Percentiles rank a stretch among this genome's conserved stretches.
Evolutionary conservation across 2,113 vertebrate genomes (phyloP).

Genomic region (Thryonomys swinderianus): DNA sequence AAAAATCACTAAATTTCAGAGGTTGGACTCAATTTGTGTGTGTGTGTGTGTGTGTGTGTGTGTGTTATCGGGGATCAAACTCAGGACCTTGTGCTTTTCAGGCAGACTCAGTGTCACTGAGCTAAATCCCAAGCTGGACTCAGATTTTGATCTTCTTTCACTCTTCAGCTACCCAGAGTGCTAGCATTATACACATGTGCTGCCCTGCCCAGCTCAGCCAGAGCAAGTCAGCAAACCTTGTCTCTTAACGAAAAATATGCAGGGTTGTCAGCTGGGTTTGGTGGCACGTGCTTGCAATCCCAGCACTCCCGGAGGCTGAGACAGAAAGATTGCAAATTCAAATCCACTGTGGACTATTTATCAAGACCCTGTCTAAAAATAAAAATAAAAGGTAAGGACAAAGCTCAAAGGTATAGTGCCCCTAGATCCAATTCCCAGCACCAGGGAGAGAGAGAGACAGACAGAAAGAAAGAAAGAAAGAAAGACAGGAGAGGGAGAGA

Average conservation of each 20-base stretch:
- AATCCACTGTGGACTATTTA: background rate
- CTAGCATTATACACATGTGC: background rate
- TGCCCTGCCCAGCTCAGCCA: background rate
- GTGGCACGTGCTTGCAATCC: background rate
- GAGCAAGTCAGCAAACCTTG: background rate
- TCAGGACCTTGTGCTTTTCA: too few species aligned
- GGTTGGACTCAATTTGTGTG: background rate
- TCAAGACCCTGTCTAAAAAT: background rate
- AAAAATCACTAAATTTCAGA: background rate
- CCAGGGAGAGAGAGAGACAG: background rate
- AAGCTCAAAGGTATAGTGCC: background rate
- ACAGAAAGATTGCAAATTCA: background rate
- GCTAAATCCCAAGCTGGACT: too few species aligned
- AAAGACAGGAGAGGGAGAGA: background rate
- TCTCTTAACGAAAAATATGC: background rate
- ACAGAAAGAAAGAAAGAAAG: background rate
- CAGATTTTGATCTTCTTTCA: background rate
- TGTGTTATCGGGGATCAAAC: too few species aligned
- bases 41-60: background rate
- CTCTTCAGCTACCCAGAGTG: background rate
- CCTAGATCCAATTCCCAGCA: background rate
- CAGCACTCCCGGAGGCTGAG: background rate
- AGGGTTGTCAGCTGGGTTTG: background rate
- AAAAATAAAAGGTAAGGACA: background rate
- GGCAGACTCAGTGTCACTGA: too few species aligned